These are phyloP conservation scores for Cephus cinctus DNA, from an alignment of 1,140 invertebrate species.

Conservation along the genomic window DNA sequence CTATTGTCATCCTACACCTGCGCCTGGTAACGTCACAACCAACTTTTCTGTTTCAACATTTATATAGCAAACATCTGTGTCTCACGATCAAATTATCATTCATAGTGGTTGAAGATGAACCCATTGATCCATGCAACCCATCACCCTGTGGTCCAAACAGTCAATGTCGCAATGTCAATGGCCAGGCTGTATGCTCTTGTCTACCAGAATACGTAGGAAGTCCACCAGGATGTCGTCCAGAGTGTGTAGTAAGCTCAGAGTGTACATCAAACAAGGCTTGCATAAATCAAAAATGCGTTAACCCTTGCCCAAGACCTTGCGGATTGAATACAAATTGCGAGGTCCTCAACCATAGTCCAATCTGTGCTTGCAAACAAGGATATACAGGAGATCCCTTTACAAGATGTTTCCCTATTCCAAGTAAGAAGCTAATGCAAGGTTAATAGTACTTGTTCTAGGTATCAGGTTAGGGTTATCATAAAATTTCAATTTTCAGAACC, in stretches of 20 bases:
- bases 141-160: conserved; percentile 69
- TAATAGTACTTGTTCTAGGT: no score
- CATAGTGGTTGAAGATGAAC: conserved; percentile 16
- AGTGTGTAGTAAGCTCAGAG: conserved; percentile 60
- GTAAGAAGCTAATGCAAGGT: no score
- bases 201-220: conserved; percentile 52
- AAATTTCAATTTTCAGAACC: conserved; percentile 23
- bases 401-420: conserved; percentile 39
- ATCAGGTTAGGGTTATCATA: no score
- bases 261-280: conserved; percentile 58
- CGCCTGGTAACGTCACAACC: no score
- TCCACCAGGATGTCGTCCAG: no score
- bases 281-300: conserved; percentile 51
- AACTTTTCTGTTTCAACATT: no score
- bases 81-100: not conserved
- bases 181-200: conserved; percentile 55
- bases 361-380: conserved; percentile 41
- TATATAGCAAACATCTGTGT: no score
- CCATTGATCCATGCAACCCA: conserved; percentile 60
- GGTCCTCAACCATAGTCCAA: conserved; percentile 38
- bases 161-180: conserved; percentile 53
- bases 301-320: conserved; percentile 46
- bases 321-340: conserved; percentile 50
- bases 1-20: no score
- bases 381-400: conserved; percentile 59